phyloP scores from a whole-genome alignment of 2,888 invertebrate genomes.

The Caenorhabditis macrosperma region DNA sequence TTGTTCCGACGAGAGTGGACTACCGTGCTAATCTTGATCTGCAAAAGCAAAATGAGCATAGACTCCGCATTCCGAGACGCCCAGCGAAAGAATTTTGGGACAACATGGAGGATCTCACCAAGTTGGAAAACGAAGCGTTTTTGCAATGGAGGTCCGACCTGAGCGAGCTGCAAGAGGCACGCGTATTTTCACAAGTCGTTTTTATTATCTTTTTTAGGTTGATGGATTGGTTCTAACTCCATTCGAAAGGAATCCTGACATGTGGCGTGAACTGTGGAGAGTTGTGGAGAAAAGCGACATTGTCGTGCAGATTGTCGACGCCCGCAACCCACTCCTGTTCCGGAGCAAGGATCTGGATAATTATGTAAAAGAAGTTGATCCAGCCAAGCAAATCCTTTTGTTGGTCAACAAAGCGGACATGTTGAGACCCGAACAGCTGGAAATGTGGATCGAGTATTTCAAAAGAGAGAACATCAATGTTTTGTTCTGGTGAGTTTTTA shows the following conservation, averaged over 20 bases:
- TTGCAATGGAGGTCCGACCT: slow-evolving; percentile 92
- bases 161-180: slow-evolving; percentile 83
- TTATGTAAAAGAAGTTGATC: slow-evolving; percentile 88
- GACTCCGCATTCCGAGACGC: slow-evolving; percentile 89
- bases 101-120: slow-evolving; percentile 88
- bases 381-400: slow-evolving; percentile 87
- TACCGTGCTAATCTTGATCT: slow-evolving; percentile 72
- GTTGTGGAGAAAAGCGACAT: slow-evolving; percentile 90
- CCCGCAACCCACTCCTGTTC: slow-evolving; percentile 93
- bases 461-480: slow-evolving; percentile 85
- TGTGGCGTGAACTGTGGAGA: slow-evolving; percentile 98
- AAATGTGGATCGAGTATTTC: slow-evolving; percentile 76
- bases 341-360: slow-evolving; percentile 92
- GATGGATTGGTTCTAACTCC: slow-evolving; percentile 92
- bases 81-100: slow-evolving; percentile 89
- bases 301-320: slow-evolving; percentile 89
- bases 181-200: slow-evolving; percentile 33
- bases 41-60: slow-evolving; percentile 82
- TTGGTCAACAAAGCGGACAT: slow-evolving; percentile 97
- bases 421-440: slow-evolving; percentile 87
- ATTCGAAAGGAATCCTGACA: slow-evolving; percentile 96
- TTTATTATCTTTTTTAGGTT: slow-evolving; percentile 76
- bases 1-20: slow-evolving; percentile 69
- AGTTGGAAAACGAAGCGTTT: slow-evolving; percentile 89
- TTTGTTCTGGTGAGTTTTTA: slow-evolving; percentile 91